Conservation (phyloP, 1,140 invertebrate genomes). For the Zaprionus lachaisei region DNA sequence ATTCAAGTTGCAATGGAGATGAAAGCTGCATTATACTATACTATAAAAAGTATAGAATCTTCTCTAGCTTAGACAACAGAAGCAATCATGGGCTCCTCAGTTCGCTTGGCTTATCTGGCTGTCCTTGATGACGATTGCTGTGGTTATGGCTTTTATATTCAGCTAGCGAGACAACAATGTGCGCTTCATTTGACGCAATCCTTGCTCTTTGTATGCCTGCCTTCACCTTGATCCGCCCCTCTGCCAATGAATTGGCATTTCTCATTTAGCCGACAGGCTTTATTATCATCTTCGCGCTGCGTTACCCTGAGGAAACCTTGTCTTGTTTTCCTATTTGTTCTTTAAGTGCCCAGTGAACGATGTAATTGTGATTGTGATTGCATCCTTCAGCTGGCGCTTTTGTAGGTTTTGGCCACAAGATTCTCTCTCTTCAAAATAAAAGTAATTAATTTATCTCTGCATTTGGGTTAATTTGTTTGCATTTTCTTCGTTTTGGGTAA, state of each 20-base stretch:
- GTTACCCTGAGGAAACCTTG: constrained; percentile 20
- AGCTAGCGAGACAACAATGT: constrained; percentile 38
- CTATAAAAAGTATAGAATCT: neutral
- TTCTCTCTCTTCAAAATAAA: neutral
- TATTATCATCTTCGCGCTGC: constrained; percentile 47
- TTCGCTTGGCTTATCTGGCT: neutral
- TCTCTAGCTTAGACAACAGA: neutral
- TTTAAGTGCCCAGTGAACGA: constrained; percentile 47
- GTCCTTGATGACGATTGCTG: neutral
- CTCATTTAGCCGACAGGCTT: constrained; percentile 62
- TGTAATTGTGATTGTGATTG: constrained; percentile 51
- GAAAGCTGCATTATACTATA: neutral
- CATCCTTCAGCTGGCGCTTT: neutral
- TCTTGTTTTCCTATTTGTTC: constrained; percentile 53
- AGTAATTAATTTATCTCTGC: constrained; percentile 3
- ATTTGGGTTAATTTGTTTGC: neutral
- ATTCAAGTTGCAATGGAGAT: neutral
- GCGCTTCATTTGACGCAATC: constrained; percentile 73
- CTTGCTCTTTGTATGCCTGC: constrained; percentile 62
- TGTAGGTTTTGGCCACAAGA: too few species aligned
- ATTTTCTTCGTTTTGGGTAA: neutral
- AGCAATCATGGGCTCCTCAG: neutral
- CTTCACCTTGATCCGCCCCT: neutral
- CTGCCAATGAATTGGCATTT: constrained; percentile 25
- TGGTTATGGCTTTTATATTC: neutral